Percentiles rank a stretch among this genome's conserved stretches.
Evolutionary conservation across 2,888 invertebrate genomes (phyloP).

Genomic region (Nemapogon koenigi): DNA sequence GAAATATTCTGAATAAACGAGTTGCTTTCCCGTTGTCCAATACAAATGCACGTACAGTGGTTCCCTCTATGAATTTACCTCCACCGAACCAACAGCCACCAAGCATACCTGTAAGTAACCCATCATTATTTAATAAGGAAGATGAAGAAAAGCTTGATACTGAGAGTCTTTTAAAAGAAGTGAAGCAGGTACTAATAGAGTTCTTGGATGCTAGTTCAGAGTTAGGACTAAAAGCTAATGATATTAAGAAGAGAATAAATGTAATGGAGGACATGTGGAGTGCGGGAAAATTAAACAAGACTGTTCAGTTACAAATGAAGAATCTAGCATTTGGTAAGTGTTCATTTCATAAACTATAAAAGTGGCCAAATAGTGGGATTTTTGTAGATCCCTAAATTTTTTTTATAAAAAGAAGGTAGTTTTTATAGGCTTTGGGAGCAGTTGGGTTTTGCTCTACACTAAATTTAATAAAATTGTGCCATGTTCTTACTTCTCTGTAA

Average conservation of each 20-base stretch:
- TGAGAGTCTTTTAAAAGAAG: conserved; percentile 34
- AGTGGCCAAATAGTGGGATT: too few relatives aligned
- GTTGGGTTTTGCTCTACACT: too few relatives aligned
- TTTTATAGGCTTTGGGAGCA: too few relatives aligned
- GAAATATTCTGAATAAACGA: conserved; percentile 57
- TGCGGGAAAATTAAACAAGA: conserved; percentile 55
- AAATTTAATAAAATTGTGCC: too few relatives aligned
- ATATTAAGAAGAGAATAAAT: conserved; percentile 58
- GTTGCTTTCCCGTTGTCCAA: conserved; percentile 56
- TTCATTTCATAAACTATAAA: too few relatives aligned
- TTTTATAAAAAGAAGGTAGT: too few relatives aligned
- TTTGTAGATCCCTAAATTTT: too few relatives aligned
- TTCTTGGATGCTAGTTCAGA: conserved; percentile 41
- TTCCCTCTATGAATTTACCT: conserved; percentile 28
- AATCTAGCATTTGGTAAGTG: conserved; percentile 63
- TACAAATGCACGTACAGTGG: conserved; percentile 18
- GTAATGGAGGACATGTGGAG: conserved; percentile 66
- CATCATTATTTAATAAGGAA: conserved; percentile 14
- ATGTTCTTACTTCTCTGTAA: too few relatives aligned
- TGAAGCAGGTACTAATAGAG: conserved; percentile 33
- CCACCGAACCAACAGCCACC: conserved; percentile 27
- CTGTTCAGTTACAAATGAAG: conserved; percentile 51
- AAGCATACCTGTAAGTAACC: conserved; percentile 17
- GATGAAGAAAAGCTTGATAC: conserved; percentile 28
- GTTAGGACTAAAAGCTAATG: conserved; percentile 48